These are phyloP conservation scores for Folsomia manolachei DNA, from an alignment of 2,888 invertebrate genomes.

Conservation along the genomic window DNA sequence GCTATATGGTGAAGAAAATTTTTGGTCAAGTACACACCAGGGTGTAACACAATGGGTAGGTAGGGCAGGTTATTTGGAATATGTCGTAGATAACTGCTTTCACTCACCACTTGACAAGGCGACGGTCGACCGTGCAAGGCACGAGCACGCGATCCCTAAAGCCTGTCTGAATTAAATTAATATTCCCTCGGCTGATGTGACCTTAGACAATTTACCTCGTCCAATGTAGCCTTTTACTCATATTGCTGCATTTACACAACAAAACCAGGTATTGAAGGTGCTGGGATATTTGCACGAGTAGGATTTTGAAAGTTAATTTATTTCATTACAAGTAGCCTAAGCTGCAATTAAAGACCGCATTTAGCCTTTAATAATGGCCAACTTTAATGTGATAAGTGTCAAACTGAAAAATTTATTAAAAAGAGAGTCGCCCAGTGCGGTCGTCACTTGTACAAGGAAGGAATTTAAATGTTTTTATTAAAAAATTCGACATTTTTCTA, in stretches of 20 bases:
- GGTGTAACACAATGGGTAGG: neutral
- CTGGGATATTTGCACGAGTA: too few species aligned
- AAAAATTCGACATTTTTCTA: neutral
- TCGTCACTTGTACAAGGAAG: neutral
- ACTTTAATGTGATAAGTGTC: neutral
- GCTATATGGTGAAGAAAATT: neutral
- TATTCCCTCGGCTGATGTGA: neutral
- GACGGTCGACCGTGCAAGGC: neutral
- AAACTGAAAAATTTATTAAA: neutral
- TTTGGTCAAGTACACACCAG: constrained; percentile 12
- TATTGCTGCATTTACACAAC: neutral
- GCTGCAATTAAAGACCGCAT: neutral
- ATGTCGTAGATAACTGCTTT: constrained; percentile 8
- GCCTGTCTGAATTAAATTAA: neutral
- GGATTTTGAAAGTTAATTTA: neutral
- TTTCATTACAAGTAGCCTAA: neutral
- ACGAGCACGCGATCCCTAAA: neutral
- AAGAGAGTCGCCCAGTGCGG: neutral
- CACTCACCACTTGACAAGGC: constrained; percentile 22
- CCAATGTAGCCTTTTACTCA: neutral
- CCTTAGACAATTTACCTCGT: neutral
- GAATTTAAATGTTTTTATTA: neutral
- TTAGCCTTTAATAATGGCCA: neutral
- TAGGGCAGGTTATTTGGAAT: too few species aligned
- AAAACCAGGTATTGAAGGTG: too few species aligned